Percentiles rank a stretch among this genome's conserved stretches.
phyloP scores from a whole-genome alignment of 2,888 invertebrate genomes.

The Tolmerus cingulatus region DNA sequence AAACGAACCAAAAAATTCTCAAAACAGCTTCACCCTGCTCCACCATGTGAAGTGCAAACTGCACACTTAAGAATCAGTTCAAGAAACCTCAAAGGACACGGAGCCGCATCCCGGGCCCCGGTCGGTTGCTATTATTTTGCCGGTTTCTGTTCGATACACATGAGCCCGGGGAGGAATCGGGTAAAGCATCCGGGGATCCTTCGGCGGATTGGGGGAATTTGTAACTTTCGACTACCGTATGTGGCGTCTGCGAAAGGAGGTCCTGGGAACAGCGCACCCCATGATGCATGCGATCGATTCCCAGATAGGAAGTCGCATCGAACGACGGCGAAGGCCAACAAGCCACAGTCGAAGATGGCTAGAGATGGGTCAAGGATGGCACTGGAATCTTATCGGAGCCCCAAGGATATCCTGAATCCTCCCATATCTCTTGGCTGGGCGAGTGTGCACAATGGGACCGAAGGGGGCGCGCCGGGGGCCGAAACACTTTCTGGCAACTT shows the following conservation, averaged over 20 bases:
- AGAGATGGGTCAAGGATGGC: conserved; percentile 33
- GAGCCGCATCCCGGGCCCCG: not conserved
- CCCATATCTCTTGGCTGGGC: not conserved
- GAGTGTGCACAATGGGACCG: not conserved
- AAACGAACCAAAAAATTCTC: conserved; percentile 39
- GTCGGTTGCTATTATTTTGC: conserved; percentile 11
- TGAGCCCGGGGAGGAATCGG: not conserved
- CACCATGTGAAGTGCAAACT: conserved; percentile 34
- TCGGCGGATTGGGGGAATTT: not conserved
- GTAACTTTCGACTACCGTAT: not conserved
- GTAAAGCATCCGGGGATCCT: not conserved
- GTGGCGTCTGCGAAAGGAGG: not conserved
- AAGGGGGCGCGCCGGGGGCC: not conserved
- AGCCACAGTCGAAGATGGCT: conserved; percentile 19
- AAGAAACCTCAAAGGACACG: conserved; percentile 19
- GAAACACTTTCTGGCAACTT: conserved; percentile 40
- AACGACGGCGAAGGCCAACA: not conserved
- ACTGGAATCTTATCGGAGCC: not conserved
- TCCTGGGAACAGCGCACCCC: not conserved
- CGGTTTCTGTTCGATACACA: not conserved
- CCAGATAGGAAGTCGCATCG: not conserved
- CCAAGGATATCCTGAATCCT: conserved; percentile 19
- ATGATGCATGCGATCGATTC: not conserved
- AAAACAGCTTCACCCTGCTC: conserved; percentile 30
- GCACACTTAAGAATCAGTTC: conserved; percentile 36